A percentile compares a stretch with the other conserved stretches of the same genome.
These are phyloP conservation scores for Echinometra lucunter DNA, from an alignment of 53 echinoderm and acorn worm genomes.

Conservation along the genomic window DNA sequence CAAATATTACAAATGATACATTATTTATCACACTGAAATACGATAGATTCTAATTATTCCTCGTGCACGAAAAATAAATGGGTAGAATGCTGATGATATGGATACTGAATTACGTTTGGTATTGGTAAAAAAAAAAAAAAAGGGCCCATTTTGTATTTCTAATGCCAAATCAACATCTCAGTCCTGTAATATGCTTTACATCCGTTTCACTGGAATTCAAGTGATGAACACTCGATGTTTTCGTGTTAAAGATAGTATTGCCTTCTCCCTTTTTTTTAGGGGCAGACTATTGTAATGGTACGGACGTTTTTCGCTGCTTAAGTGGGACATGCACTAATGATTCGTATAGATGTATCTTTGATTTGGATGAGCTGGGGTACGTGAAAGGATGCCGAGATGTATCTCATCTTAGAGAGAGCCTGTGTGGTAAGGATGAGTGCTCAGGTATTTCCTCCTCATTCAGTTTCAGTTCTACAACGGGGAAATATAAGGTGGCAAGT, in stretches of 20 bases:
- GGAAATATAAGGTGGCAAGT: too few species aligned
- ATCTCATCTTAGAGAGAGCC: slow-evolving; percentile 79
- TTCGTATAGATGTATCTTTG: slow-evolving; percentile 80
- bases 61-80: too few species aligned
- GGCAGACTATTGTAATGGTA: neutral
- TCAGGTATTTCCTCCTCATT: neutral
- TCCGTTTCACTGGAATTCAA: too few species aligned
- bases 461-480: neutral
- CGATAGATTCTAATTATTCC: too few species aligned
- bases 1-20: too few species aligned
- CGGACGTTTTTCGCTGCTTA: slow-evolving; percentile 74
- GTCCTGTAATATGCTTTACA: too few species aligned
- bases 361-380: slow-evolving; percentile 84
- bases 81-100: too few species aligned
- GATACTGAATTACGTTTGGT: too few species aligned
- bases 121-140: too few species aligned
- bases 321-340: slow-evolving; percentile 83
- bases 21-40: too few species aligned
- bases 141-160: too few species aligned
- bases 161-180: too few species aligned
- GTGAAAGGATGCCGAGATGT: slow-evolving; percentile 91
- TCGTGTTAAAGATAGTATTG: neutral
- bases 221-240: neutral
- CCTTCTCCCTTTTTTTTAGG: neutral
- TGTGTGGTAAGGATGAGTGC: slow-evolving; percentile 72